Base-by-base conservation (phyloP, 2,797 vertebrate species). In the Hozukius guyotensis region DNA sequence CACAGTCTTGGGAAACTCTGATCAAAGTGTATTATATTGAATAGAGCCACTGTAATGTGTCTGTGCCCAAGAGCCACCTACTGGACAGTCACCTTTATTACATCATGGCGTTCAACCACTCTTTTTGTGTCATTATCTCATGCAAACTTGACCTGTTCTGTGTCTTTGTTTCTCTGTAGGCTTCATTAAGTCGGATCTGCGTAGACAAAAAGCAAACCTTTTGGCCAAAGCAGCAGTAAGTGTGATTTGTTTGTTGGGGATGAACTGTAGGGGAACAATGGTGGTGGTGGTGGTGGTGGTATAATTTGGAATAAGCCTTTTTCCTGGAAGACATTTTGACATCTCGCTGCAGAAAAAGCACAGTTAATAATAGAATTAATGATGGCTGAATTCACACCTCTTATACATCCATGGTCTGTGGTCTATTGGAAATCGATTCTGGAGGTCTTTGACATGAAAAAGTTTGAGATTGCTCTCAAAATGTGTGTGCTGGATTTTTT, bases 181-280 rank as follows among this genome's bases (percentile, higher is more conserved):
- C 22, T 96, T 97, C 53, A 98, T 99, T 72, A 98, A 96, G 90
- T 95, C 97, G 31, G 97, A 99, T 77, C 97, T 99, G 25, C 96
- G 96, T 78, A 97, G 98, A 88, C 98, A 98, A 79, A 95, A 90
- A n/a, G 98, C 98, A 25, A 98, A 97, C 94, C 84, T 83, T 76
- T 83, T 92, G 84, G 64, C 85, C 88, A 85, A 92, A 89, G 86
- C 94, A 64, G 80, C 75, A 10, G 98, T 99, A 94, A 98, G 98
- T 98, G 53, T 20, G 2, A 71, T 31, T 22, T 53, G 27, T 22
- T 60, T 65, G 60, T 11, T 32, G 3, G 34, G 6, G 11, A 8
- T 29, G 10, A 14, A 16, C 14, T 61, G 4, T 24, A 53, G 52
- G 8, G n/a, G 25, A 52, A 31, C 22, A 42, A 52, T 62, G 10